Evolutionary conservation across 92 coral and sea anemone species (phyloP).

Genomic region (Palythoa grandiflora): DNA sequence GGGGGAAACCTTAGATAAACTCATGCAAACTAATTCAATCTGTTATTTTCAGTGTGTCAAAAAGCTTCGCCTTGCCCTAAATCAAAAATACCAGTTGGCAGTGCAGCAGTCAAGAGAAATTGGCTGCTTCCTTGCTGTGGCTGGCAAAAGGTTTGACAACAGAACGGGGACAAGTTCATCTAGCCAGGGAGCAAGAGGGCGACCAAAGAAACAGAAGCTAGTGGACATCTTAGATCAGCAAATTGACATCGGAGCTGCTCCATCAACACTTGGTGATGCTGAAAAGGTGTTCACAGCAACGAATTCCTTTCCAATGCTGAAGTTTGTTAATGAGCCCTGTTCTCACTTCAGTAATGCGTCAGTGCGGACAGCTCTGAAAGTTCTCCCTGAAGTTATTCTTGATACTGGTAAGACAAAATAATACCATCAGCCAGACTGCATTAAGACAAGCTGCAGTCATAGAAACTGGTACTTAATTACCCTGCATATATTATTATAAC

Average conservation of each 20-base stretch:
- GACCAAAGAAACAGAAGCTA: constrained; percentile 5
- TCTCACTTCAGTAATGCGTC: constrained; percentile 12
- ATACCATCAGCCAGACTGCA: constrained; percentile 24
- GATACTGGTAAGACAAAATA: constrained; percentile 33
- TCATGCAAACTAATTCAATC: constrained; percentile 4
- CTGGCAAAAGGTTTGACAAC: neutral
- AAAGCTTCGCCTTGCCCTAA: constrained; percentile 35
- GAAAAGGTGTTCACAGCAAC: constrained; percentile 26
- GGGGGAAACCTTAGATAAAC: neutral
- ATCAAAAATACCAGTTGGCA: constrained; percentile 28
- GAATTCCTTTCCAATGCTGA: constrained; percentile 9
- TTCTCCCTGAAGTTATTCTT: constrained; percentile 40
- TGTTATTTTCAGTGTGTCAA: constrained; percentile 17
- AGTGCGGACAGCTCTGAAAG: constrained; percentile 32
- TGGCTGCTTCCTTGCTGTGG: constrained; percentile 27
- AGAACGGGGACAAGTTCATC: neutral
- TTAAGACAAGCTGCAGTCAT: constrained; percentile 8
- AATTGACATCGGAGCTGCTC: constrained; percentile 32
- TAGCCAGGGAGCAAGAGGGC: neutral
- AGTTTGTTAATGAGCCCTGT: constrained; percentile 40
- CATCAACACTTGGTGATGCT: constrained; percentile 22
- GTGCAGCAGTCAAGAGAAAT: constrained; percentile 31
- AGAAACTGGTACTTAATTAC: no score
- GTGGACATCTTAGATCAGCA: constrained; percentile 34
- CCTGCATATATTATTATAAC: no score